A percentile compares a stretch with the other conserved stretches of the same genome.
Evolutionary conservation across 2,888 invertebrate species (phyloP).

Genomic region (Ectropis crepuscularia): DNA sequence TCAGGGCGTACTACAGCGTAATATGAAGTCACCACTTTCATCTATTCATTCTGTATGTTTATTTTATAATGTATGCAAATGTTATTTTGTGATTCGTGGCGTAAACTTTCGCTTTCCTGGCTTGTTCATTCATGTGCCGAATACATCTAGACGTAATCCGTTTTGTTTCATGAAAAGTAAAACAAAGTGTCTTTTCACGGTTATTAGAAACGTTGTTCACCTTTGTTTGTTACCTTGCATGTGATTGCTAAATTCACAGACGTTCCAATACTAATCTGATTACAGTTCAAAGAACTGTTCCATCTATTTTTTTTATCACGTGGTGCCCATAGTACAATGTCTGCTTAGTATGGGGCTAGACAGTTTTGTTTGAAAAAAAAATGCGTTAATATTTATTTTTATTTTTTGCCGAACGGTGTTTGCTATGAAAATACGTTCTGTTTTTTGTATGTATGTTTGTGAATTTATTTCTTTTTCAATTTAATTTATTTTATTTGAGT

Average conservation of each 20-base stretch:
- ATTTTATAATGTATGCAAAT: conserved; percentile 27
- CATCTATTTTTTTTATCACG: no score
- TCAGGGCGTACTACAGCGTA: conserved; percentile 30
- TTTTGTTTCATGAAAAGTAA: conserved; percentile 1
- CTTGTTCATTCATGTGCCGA: conserved; percentile 13
- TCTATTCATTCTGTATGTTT: conserved; percentile 26
- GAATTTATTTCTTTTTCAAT: no score
- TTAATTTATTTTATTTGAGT: no score
- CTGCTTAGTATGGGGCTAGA: no score
- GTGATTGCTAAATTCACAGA: neutral
- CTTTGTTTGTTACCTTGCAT: conserved; percentile 5
- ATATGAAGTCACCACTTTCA: conserved; percentile 35
- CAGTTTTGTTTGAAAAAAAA: no score
- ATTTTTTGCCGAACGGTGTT: no score
- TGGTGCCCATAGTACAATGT: no score
- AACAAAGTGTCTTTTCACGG: conserved; percentile 11
- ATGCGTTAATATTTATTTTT: no score
- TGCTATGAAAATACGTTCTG: no score
- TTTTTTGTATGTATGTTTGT: no score
- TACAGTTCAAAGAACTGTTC: no score
- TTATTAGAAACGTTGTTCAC: conserved; percentile 10
- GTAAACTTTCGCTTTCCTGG: conserved; percentile 29
- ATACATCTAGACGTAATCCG: conserved; percentile 4
- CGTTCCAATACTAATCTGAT: neutral
- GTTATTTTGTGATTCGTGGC: conserved; percentile 20